Percentiles rank a stretch among this genome's conserved stretches.
Conservation (phyloP, 1,140 invertebrate species). For the Helicoverpa zea region DNA sequence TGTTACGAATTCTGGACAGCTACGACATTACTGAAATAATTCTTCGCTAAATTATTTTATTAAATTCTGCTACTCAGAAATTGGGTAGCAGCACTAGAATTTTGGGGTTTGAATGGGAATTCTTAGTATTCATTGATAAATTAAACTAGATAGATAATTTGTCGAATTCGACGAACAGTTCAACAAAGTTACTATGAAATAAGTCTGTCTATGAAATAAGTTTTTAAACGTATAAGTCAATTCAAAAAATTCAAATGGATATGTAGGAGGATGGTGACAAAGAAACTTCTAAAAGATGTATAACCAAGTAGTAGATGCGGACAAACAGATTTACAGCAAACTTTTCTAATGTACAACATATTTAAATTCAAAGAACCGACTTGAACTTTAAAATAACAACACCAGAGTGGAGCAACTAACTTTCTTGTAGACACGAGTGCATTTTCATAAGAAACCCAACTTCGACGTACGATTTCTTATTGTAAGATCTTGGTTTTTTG, state of each 20-base stretch:
- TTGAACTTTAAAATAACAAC: conserved; percentile 34
- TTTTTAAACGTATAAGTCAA: too few species aligned
- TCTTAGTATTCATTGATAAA: not conserved
- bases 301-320: not conserved
- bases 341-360: conserved; percentile 25
- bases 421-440: conserved; percentile 13
- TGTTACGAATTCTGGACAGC: conserved; percentile 27
- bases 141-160: too few species aligned
- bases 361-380: conserved; percentile 40
- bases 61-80: not conserved
- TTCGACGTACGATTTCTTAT: conserved; percentile 9
- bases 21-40: conserved; percentile 21
- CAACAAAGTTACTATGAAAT: too few species aligned
- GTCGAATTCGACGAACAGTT: not conserved
- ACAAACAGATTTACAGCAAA: conserved; percentile 7
- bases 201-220: too few species aligned
- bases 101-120: not conserved
- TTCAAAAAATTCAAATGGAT: too few species aligned
- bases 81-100: not conserved
- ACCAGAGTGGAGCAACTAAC: conserved; percentile 14
- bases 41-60: conserved; percentile 26
- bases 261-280: too few species aligned
- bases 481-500: not conserved
- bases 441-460: conserved; percentile 35
- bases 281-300: too few species aligned